These are phyloP conservation scores for Apteryx mantelli DNA, from an alignment of 2,113 vertebrate genomes.

Conservation along the genomic window DNA sequence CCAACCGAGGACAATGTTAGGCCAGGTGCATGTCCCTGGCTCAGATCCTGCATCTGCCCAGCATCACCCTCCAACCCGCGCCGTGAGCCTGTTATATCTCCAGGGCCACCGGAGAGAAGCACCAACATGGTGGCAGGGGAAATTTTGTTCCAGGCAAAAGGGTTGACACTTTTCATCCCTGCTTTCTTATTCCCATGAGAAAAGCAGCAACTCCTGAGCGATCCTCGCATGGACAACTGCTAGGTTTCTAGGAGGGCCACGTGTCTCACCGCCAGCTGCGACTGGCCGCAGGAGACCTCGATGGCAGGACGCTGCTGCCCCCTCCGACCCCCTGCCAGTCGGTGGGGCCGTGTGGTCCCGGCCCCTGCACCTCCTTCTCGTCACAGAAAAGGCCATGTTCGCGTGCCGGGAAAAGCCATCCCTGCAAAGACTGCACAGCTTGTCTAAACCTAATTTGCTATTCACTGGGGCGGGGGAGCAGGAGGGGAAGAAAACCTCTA, in stretches of 20 bases:
- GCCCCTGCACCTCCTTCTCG: neutral
- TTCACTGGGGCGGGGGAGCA: neutral
- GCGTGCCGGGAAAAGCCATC: neutral
- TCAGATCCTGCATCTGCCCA: neutral
- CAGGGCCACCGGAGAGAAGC: neutral
- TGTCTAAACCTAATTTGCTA: neutral
- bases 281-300: neutral
- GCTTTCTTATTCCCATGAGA: neutral
- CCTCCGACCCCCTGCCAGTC: too few species aligned
- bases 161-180: neutral
- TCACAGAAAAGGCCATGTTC: neutral
- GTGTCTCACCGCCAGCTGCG: too few species aligned
- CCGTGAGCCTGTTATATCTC: neutral
- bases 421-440: neutral
- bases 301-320: neutral
- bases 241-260: neutral
- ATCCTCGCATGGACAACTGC: neutral
- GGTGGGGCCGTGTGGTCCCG: too few species aligned
- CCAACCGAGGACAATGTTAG: neutral
- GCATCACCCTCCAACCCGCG: neutral
- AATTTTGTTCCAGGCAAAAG: neutral
- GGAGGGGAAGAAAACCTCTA: neutral
- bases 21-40: too few species aligned
- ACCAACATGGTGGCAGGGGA: neutral
- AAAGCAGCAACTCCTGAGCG: neutral